phyloP scores from a whole-genome alignment of 2,113 vertebrate species.

The Cryptotis parvus region DNA sequence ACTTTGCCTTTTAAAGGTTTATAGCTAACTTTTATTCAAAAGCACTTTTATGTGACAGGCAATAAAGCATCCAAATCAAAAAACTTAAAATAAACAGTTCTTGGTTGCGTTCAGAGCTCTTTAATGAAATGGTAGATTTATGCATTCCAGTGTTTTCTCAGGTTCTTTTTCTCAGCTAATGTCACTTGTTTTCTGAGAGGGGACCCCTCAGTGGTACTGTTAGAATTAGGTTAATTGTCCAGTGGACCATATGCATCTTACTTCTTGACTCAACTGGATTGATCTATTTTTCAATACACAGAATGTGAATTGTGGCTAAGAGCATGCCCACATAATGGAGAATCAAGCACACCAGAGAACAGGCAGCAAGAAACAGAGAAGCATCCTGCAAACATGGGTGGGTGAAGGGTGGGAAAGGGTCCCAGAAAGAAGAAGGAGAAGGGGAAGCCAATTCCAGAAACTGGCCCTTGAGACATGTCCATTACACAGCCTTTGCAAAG shows the following conservation, averaged over 20 bases:
- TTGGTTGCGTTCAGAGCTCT: constrained; percentile 25
- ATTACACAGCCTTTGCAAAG: neutral
- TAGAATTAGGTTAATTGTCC: neutral
- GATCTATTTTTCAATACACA: neutral
- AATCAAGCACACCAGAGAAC: neutral
- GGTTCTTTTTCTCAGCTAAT: neutral
- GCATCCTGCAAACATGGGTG: neutral
- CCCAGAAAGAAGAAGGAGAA: neutral
- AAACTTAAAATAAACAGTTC: constrained; percentile 13
- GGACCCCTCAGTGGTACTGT: neutral
- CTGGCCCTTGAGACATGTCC: neutral
- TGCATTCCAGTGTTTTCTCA: neutral
- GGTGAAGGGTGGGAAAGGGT: neutral
- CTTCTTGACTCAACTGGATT: neutral
- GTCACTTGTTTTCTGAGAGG: neutral
- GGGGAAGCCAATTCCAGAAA: neutral
- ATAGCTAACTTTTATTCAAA: constrained; percentile 36
- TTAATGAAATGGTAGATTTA: neutral
- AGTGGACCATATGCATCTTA: no score
- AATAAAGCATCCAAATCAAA: constrained; percentile 53
- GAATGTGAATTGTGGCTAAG: neutral
- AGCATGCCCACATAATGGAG: neutral
- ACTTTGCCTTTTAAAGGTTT: constrained; percentile 48
- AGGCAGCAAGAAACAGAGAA: neutral
- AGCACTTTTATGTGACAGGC: constrained; percentile 52